Conservation (phyloP, 2,888 invertebrate species). For the Oligia latruncula region DNA sequence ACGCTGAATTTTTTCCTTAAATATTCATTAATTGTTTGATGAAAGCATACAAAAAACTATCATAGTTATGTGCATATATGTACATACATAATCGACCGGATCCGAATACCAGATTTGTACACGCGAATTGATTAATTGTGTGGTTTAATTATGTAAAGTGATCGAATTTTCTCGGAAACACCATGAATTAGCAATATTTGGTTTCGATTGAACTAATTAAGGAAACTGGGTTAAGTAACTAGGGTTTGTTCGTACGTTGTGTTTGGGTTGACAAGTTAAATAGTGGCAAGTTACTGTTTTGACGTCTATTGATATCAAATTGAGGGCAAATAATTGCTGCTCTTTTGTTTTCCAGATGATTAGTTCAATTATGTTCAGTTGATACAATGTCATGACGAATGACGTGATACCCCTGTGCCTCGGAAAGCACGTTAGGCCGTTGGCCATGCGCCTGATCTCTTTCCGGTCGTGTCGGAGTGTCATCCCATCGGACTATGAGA, state of each 20-base stretch:
- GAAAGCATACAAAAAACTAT: constrained; percentile 46
- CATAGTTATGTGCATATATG: constrained; percentile 36
- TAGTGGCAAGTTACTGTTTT: not conserved
- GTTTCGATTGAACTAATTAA: constrained; percentile 6
- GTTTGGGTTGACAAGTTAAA: not conserved
- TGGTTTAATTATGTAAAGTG: constrained; percentile 26
- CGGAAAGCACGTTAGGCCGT: too few relatives aligned
- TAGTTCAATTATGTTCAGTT: not conserved
- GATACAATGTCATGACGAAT: not conserved
- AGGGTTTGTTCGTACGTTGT: not conserved
- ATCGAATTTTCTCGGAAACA: constrained; percentile 39
- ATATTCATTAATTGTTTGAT: constrained; percentile 55
- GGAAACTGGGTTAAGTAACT: constrained; percentile 24
- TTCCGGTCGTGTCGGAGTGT: too few relatives aligned
- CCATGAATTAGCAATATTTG: constrained; percentile 1
- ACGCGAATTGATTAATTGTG: constrained; percentile 51
- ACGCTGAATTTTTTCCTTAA: constrained; percentile 33
- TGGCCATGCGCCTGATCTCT: too few relatives aligned
- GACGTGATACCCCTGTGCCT: too few relatives aligned
- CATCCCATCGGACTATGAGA: too few relatives aligned
- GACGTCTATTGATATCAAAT: not conserved
- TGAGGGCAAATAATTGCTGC: not conserved
- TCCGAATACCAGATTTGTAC: constrained; percentile 41
- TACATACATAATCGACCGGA: constrained; percentile 50
- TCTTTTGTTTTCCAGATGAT: too few relatives aligned